Percentiles rank a stretch among this genome's conserved stretches.
phyloP scores from a whole-genome alignment of 2,888 invertebrate genomes.

The Mimas tiliae region DNA sequence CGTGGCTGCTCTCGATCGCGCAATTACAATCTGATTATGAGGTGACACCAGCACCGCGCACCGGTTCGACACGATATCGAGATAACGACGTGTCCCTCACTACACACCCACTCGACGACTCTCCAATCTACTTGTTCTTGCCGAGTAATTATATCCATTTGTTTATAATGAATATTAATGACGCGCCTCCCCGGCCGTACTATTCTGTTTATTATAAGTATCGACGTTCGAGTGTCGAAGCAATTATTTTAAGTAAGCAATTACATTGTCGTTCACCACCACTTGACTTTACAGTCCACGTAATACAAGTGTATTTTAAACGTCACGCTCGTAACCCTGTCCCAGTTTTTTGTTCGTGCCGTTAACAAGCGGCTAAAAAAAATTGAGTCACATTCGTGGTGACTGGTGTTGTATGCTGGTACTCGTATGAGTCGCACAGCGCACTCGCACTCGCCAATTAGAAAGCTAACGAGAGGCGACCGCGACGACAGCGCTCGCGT shows the following conservation, averaged over 20 bases:
- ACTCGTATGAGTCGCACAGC: not conserved
- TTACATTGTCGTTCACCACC: conserved; percentile 62
- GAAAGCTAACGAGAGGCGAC: conserved; percentile 57
- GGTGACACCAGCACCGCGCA: conserved; percentile 50
- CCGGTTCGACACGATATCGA: conserved; percentile 55
- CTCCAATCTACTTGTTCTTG: conserved; percentile 73
- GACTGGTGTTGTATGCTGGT: conserved; percentile 29
- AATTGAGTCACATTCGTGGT: conserved; percentile 39
- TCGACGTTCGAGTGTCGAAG: conserved; percentile 55
- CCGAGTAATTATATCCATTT: conserved; percentile 80
- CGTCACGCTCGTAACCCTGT: conserved; percentile 52
- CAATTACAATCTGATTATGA: conserved; percentile 76
- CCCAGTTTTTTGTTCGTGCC: conserved; percentile 47
- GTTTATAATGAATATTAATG: conserved; percentile 81
- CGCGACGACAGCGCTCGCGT: conserved; percentile 49
- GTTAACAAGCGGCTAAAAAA: conserved; percentile 45
- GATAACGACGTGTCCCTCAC: conserved; percentile 73
- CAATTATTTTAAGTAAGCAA: conserved; percentile 75
- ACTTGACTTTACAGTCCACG: conserved; percentile 52
- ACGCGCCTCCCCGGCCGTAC: conserved; percentile 61
- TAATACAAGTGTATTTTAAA: conserved; percentile 55
- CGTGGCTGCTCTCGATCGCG: conserved; percentile 60
- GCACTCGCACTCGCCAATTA: conserved; percentile 53
- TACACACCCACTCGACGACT: conserved; percentile 68
- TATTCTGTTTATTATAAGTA: conserved; percentile 69